Conservation (phyloP, 1,140 invertebrate species). For the Tetramorium parvispinum region DNA sequence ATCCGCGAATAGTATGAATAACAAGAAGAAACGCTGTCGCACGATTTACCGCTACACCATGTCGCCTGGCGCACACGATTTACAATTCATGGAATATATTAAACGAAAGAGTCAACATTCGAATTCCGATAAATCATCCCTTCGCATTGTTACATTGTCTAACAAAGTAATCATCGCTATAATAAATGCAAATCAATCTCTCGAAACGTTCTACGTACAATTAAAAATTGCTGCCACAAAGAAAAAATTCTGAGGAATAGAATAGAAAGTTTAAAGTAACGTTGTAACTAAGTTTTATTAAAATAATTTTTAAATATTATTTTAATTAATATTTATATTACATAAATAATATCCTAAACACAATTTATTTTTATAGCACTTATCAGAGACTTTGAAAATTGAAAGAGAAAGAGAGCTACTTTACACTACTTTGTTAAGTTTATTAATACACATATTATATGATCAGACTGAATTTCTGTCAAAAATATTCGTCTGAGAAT, state of each 20-base stretch:
- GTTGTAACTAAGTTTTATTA: neutral
- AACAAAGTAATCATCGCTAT: neutral
- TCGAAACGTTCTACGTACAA: neutral
- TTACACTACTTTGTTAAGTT: neutral
- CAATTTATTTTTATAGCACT: neutral
- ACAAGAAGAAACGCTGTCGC: neutral
- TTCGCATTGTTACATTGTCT: neutral
- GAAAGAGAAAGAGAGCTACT: neutral
- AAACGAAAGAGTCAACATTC: neutral
- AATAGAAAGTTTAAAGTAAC: neutral
- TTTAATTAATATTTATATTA: too few relatives aligned
- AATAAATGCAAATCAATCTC: neutral
- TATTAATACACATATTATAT: neutral
- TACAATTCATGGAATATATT: slow-evolving; percentile 54
- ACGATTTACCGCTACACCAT: neutral
- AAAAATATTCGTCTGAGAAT: neutral
- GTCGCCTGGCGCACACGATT: neutral
- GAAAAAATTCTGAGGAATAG: neutral
- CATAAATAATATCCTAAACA: neutral
- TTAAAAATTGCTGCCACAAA: neutral
- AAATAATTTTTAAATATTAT: neutral
- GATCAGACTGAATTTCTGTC: neutral
- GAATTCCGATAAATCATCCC: slow-evolving; percentile 21
- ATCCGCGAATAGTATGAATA: neutral
- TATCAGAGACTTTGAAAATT: neutral